A percentile compares a stretch with the other conserved stretches of the same genome.
Conservation (phyloP, 2,888 invertebrate genomes). For the Eueremaeus valkanovi region DNA sequence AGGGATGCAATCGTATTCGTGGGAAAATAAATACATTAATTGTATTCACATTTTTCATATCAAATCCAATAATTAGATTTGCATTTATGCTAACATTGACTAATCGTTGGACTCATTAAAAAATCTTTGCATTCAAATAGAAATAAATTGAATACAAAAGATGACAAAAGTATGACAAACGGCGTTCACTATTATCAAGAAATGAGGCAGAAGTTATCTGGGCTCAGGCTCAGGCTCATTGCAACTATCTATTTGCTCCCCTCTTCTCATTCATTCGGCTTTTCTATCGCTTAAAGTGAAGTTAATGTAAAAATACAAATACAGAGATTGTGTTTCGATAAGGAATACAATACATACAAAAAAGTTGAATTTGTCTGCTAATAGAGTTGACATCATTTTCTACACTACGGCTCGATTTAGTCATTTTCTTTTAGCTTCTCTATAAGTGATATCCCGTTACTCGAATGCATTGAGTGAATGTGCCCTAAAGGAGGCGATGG, state of each 20-base stretch:
- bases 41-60: conserved; percentile 10
- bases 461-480: conserved; percentile 20
- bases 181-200: conserved; percentile 11
- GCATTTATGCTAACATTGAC: not conserved
- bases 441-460: conserved; percentile 19
- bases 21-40: conserved; percentile 36
- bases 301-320: conserved; percentile 1
- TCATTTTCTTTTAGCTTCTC: not conserved
- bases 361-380: conserved; percentile 19
- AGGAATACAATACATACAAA: not conserved
- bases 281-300: conserved; percentile 8
- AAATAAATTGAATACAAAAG: conserved; percentile 4
- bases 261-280: not conserved
- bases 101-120: conserved; percentile 28
- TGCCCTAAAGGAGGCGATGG: conserved; percentile 30
- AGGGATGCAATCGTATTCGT: conserved; percentile 28
- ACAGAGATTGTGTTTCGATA: not conserved
- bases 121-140: conserved; percentile 17
- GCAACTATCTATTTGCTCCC: not conserved
- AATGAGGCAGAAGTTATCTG: conserved; percentile 11
- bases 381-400: conserved; percentile 23
- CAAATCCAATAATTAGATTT: conserved; percentile 34
- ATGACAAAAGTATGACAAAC: conserved; percentile 25
- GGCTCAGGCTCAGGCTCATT: not conserved
- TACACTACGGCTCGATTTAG: not conserved